Evolutionary conservation across 2,888 invertebrate species (phyloP), one percentile per base, ranked within the genome.

Genomic region (Drosophila borealis): DNA sequence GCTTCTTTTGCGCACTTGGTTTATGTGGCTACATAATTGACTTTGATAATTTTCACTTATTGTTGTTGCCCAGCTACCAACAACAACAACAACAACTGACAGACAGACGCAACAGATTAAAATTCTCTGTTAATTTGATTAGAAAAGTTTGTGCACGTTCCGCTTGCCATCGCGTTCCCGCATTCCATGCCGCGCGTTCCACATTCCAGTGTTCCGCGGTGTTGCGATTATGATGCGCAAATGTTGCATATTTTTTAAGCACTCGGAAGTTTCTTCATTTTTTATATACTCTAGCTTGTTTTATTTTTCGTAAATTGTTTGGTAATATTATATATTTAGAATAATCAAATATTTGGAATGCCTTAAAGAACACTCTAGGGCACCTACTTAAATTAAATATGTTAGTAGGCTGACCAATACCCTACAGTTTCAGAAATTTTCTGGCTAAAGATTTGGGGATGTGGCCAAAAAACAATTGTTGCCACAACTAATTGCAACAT

Each of bases 1-100:
- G 70, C 64, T 53, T 61, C 59, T 57, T 64, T 70, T 64, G 66
- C 62, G 65, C 80, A 75, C 63, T 78, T 80, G 78, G 53, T 80
- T 78, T 78, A 78, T 78, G 80, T 63, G 53, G 55, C 65, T 59
- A 50, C 65, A 69, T 79, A 90, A 90, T 90, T 90, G 88, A 86
- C 88, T 90, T 86, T 79, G 89, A 88, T 89, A 90, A 89, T 90
- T 89, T 90, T 78, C 89, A 88, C 79, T 88, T 75, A 76, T 77
- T 81, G 78, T 74, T 75, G 69, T 68, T 77, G 80, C 62, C 60
- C 80, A 74, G 77, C 65, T 74, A 59, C 74, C 70, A 69, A 10
- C 54, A 44, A 9, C 56, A 60, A 14, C 56, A 60, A 25, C 59
- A 66, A 67, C 49, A 41, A 21, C 60, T 36, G 39, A 29, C 54